Percentiles rank a stretch among this genome's conserved stretches.
These are phyloP conservation scores for Chondrosia reniformis DNA, from an alignment of 37 sponge, comb jelly and placozoan genomes.

Conservation along the genomic window DNA sequence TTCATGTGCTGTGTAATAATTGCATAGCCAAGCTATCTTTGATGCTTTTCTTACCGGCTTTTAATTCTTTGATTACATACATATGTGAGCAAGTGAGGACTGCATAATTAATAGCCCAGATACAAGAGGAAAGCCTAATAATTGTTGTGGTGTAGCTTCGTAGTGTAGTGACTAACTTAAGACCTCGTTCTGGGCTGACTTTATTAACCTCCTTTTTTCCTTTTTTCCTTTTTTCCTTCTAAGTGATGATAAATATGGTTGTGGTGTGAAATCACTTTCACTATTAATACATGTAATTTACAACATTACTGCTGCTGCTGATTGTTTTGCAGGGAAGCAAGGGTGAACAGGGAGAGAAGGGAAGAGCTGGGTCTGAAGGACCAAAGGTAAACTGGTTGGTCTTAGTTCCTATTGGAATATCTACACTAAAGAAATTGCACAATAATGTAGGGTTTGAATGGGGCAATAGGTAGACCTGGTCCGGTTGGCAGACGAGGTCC, in stretches of 20 bases:
- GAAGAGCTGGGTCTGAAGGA: background rate
- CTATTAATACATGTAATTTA: too few species aligned
- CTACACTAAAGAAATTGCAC: background rate
- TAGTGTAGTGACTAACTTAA: too few species aligned
- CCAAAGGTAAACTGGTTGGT: background rate
- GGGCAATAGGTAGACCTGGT: background rate
- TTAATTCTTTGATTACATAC: too few species aligned
- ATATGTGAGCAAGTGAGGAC: too few species aligned
- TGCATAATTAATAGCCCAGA: too few species aligned
- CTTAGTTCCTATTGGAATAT: background rate
- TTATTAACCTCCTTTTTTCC: background rate
- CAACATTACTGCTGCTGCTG: too few species aligned
- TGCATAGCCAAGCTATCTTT: too few species aligned
- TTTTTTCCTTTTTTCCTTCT: background rate
- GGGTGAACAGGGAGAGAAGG: background rate
- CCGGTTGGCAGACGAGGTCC: background rate
- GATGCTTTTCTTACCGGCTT: too few species aligned
- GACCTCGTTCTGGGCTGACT: too few species aligned
- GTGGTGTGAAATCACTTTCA: background rate
- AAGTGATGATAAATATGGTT: background rate
- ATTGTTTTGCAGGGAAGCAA: background rate
- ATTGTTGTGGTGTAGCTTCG: too few species aligned
- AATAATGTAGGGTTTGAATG: background rate
- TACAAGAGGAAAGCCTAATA: too few species aligned
- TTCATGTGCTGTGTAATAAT: too few species aligned